Evolutionary conservation across 2,888 invertebrate species (phyloP).

Genomic region (Dinocampus coccinellae): DNA sequence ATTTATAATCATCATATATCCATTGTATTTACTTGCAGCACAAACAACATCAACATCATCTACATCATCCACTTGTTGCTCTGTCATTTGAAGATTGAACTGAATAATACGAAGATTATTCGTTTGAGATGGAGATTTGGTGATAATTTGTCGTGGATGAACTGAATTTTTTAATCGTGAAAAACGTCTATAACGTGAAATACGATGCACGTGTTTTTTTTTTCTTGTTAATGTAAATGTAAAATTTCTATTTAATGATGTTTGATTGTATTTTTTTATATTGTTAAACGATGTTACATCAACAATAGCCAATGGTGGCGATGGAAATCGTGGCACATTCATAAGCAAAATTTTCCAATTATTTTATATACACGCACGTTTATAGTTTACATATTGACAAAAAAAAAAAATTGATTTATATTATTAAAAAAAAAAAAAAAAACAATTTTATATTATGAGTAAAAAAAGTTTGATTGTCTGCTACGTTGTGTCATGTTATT

Average conservation of each 20-base stretch:
- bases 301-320: constrained; percentile 56
- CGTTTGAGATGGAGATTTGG: constrained; percentile 32
- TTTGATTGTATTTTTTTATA: constrained; percentile 51
- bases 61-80: constrained; percentile 48
- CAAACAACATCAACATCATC: constrained; percentile 49
- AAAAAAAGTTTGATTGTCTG: too few species aligned
- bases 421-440: too few species aligned
- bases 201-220: constrained; percentile 41
- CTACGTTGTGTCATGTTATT: too few species aligned
- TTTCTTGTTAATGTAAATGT: constrained; percentile 19
- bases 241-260: constrained; percentile 49
- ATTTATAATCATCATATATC: too few species aligned
- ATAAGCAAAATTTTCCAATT: too few species aligned
- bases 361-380: too few species aligned
- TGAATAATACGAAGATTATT: constrained; percentile 53
- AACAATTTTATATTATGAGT: too few species aligned
- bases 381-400: too few species aligned
- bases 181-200: background rate
- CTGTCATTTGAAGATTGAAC: constrained; percentile 58
- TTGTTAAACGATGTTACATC: constrained; percentile 32
- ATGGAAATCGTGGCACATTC: constrained; percentile 63
- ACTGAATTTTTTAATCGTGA: constrained; percentile 50
- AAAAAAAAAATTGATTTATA: background rate
- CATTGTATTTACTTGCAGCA: constrained; percentile 44
- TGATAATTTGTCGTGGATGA: constrained; percentile 45